Evolutionary conservation across 2,888 invertebrate species (phyloP), one percentile per base, ranked within the genome.

Genomic region (Glaucopsyche alexis): DNA sequence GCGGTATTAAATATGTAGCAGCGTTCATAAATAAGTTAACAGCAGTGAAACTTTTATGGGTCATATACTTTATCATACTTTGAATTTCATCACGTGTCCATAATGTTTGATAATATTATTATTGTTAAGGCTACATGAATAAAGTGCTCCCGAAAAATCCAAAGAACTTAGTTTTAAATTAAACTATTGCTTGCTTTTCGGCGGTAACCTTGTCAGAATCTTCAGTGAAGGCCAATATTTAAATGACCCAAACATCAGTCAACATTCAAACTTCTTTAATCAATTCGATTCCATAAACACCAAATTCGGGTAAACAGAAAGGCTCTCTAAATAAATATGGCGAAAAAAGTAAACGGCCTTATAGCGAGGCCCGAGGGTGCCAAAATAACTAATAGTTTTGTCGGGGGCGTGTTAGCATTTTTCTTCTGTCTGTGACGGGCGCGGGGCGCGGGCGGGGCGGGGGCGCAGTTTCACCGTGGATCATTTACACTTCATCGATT

Each of bases 311-410:
- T 52, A 13, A 65, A 38, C 47, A 49, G 19, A 60, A 38, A 50
- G 13, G 65, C 49, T 40, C 40, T 64, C 29, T 66, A 49, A 42
- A 52, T 42, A 66, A 66, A 65, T 66, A 47, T 52, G 40, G 64
- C 50, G 74, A 74, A 73, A 77, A 77, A 78, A 75, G 74, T 74
- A 78, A 77, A 76, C 75, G 73, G 74, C 74, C 29, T 14, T 60
- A 60, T 13, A 29, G 29, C 72, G 73, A 71, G 74, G 74, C 87
- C 90, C 82, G 83, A 89, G 91, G 92, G 92, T 91, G 92, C 92
- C 92, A 90, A 93, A 92, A 91, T 92, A 92, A 93, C 91, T 92
- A 93, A 92, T 93, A 93, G 92, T 93, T 93, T 91, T 89, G 88
- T 91, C 89, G 92, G 89, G 89, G 92, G 91, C 90, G 92, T 92